phyloP scores from a whole-genome alignment of 2,797 vertebrate species.

The Gorsachius magnificus region DNA sequence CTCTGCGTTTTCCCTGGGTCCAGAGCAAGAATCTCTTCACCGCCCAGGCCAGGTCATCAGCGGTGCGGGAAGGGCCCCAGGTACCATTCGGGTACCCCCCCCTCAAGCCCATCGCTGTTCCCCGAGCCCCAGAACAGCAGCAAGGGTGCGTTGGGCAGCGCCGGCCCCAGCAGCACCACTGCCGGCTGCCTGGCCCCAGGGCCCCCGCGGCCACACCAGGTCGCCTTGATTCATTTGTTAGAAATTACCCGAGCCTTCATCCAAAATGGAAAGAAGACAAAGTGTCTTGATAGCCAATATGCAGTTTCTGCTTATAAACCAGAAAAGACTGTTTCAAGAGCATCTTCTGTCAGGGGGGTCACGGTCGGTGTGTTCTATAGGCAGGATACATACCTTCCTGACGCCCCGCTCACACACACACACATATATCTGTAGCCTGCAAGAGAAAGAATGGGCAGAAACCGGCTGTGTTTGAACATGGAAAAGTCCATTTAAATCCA shows the following conservation, averaged over 20 bases:
- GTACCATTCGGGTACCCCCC: not conserved
- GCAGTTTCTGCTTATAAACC: not conserved
- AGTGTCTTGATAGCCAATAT: accelerated
- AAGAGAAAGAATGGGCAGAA: not conserved
- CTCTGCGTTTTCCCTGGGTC: not conserved
- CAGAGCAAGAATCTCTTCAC: not conserved
- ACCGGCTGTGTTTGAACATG: not conserved
- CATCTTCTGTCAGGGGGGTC: not conserved
- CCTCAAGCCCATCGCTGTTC: not conserved
- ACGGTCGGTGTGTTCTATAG: accelerated
- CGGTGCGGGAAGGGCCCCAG: not conserved
- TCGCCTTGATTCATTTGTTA: not conserved
- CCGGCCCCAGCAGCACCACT: accelerated
- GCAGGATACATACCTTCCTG: not conserved
- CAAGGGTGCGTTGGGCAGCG: accelerated
- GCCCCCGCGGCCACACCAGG: not conserved
- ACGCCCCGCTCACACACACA: no score
- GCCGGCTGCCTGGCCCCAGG: not conserved
- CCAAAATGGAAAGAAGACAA: not conserved
- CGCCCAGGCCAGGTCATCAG: not conserved
- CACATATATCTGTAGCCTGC: accelerated
- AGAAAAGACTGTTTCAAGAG: not conserved
- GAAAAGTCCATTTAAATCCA: not conserved
- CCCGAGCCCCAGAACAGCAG: not conserved
- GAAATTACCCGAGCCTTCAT: not conserved